phyloP scores from a whole-genome alignment of 1,140 invertebrate genomes.

The Heterodera schachtii region DNA sequence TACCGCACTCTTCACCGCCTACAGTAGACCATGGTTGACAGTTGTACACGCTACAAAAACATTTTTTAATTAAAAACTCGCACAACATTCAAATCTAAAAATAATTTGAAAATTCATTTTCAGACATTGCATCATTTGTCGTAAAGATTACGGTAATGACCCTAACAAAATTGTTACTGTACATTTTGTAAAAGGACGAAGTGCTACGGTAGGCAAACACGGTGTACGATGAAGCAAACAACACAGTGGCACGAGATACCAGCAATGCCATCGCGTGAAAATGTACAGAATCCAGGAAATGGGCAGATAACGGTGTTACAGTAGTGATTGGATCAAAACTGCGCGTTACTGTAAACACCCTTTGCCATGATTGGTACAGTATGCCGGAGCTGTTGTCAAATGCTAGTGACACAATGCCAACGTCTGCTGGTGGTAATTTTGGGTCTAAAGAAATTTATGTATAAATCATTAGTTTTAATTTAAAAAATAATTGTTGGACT shows the following conservation, averaged over 20 bases:
- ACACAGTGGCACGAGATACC: conserved; percentile 44
- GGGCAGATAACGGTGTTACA: not conserved
- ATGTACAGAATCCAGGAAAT: conserved; percentile 52
- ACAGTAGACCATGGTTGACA: conserved; percentile 28
- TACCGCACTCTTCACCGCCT: conserved; percentile 49
- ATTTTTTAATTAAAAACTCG: too few relatives aligned
- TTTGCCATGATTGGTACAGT: conserved; percentile 39
- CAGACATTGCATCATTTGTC: too few relatives aligned
- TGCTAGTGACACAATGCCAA: conserved; percentile 42
- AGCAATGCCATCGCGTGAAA: conserved; percentile 52
- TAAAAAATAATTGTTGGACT: too few relatives aligned
- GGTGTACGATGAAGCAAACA: conserved; percentile 58
- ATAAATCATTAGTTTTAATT: too few relatives aligned
- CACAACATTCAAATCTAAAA: too few relatives aligned
- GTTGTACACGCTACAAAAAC: conserved; percentile 55
- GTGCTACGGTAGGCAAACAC: conserved; percentile 58
- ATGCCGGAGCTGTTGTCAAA: conserved; percentile 46
- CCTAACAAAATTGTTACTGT: too few relatives aligned
- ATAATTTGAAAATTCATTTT: too few relatives aligned
- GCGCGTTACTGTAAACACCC: conserved; percentile 43
- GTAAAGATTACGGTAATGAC: not conserved
- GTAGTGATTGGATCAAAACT: not conserved
- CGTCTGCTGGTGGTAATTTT: conserved; percentile 42
- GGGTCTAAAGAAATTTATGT: conserved; percentile 15
- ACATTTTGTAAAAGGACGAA: conserved; percentile 43